Percentiles rank a stretch among this genome's conserved stretches.
Evolutionary conservation across 2,888 invertebrate species (phyloP).

Genomic region (Trypoxylon attenuatum): DNA sequence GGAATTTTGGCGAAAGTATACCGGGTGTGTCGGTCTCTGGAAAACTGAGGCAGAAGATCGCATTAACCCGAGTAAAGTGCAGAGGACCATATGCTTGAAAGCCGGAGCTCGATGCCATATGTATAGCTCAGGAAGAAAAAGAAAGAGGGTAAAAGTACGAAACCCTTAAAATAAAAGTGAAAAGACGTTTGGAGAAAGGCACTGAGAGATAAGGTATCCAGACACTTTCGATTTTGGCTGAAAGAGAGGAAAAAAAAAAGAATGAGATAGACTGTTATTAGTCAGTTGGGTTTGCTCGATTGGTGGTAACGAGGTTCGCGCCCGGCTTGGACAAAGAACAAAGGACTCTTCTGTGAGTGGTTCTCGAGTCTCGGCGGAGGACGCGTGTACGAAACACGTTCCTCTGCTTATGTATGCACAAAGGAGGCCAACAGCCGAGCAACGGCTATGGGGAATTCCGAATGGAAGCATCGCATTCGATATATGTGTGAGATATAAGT

Average conservation of each 20-base stretch:
- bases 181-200: background rate
- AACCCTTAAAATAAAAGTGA: too few relatives aligned
- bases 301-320: conserved; percentile 20
- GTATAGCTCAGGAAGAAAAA: too few relatives aligned
- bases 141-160: too few relatives aligned
- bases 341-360: conserved; percentile 52
- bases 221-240: too few relatives aligned
- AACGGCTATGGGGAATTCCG: conserved; percentile 26
- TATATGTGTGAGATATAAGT: conserved; percentile 23
- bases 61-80: too few relatives aligned
- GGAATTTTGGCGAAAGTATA: conserved; percentile 50
- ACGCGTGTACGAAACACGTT: conserved; percentile 39
- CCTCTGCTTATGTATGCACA: conserved; percentile 41
- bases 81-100: too few relatives aligned
- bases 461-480: conserved; percentile 27
- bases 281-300: conserved; percentile 12
- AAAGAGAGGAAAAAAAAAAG: conserved; percentile 1
- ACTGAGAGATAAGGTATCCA: too few relatives aligned
- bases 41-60: too few relatives aligned
- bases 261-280: background rate
- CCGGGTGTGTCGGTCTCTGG: too few relatives aligned
- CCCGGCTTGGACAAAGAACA: conserved; percentile 59
- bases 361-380: background rate
- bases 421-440: conserved; percentile 43
- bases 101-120: too few relatives aligned